phyloP scores from a whole-genome alignment of 2,113 vertebrate species.

The Datnioides undecimradiatus region DNA sequence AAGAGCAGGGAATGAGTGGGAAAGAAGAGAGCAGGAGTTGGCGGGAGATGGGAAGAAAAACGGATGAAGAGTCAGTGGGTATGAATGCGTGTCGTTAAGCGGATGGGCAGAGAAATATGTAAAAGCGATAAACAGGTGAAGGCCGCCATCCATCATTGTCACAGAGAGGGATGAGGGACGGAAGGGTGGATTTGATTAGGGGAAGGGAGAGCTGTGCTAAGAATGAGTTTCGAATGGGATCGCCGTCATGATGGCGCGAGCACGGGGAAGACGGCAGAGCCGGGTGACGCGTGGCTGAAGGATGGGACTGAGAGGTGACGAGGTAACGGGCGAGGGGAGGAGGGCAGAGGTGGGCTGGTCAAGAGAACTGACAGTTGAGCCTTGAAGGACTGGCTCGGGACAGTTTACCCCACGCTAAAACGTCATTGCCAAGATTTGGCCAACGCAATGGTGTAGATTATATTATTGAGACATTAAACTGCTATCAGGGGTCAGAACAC shows the following conservation, averaged over 20 bases:
- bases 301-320: slow-evolving; percentile 12
- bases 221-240: slow-evolving; percentile 52
- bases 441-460: not conserved
- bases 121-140: slow-evolving; percentile 78
- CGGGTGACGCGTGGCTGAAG: not conserved
- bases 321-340: slow-evolving; percentile 1
- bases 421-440: not conserved
- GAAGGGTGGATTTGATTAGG: slow-evolving; percentile 70
- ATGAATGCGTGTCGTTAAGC: slow-evolving; percentile 69
- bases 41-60: slow-evolving; percentile 28
- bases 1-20: slow-evolving; percentile 22
- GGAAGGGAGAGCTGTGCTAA: slow-evolving; percentile 39
- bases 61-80: slow-evolving; percentile 46
- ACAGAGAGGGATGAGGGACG: slow-evolving; percentile 53
- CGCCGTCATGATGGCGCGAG: slow-evolving; percentile 1
- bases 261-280: not conserved
- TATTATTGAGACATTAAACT: not conserved
- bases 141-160: slow-evolving; percentile 76
- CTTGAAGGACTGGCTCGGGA: not conserved
- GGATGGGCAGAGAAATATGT: slow-evolving; percentile 77
- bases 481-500: not conserved
- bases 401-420: not conserved
- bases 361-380: not conserved
- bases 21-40: not conserved
- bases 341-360: not conserved